phyloP scores from a whole-genome alignment of 2,113 vertebrate genomes.

The Eulacestoma nigropectus region DNA sequence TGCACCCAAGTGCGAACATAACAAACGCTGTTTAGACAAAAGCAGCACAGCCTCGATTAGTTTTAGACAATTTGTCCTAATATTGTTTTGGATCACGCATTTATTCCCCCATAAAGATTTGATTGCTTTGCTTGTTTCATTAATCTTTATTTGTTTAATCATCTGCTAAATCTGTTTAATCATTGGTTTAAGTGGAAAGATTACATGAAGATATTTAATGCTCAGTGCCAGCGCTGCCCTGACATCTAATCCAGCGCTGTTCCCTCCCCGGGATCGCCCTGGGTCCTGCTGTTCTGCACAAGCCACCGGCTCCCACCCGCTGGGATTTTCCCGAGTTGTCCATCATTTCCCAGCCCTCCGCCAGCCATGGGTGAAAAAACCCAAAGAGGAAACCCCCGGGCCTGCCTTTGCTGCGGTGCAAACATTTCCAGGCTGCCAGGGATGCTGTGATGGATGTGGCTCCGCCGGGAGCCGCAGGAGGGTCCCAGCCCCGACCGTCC shows the following conservation, averaged over 20 bases:
- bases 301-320: not conserved
- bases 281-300: not conserved
- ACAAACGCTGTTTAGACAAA: slow-evolving; percentile 64
- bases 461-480: accelerated
- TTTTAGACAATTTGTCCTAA: slow-evolving; percentile 75
- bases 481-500: not conserved
- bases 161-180: slow-evolving; percentile 79
- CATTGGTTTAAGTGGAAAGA: slow-evolving; percentile 74
- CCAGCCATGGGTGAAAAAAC: not conserved
- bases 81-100: slow-evolving; percentile 70
- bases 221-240: not conserved
- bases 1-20: slow-evolving; percentile 25
- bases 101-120: slow-evolving; percentile 73
- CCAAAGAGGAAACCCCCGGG: accelerated
- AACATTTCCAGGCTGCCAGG: accelerated
- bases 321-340: not conserved
- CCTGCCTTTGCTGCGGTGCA: accelerated
- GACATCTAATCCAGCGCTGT: not conserved
- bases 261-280: not conserved
- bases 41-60: slow-evolving; percentile 40
- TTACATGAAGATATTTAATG: slow-evolving; percentile 57
- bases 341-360: not conserved
- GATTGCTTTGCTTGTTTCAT: slow-evolving; percentile 78
- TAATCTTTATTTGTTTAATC: slow-evolving; percentile 82
- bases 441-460: not conserved